Evolutionary conservation across 2,888 invertebrate genomes (phyloP), one percentile per base, ranked within the genome.

Genomic region (Punctoribates punctum): DNA sequence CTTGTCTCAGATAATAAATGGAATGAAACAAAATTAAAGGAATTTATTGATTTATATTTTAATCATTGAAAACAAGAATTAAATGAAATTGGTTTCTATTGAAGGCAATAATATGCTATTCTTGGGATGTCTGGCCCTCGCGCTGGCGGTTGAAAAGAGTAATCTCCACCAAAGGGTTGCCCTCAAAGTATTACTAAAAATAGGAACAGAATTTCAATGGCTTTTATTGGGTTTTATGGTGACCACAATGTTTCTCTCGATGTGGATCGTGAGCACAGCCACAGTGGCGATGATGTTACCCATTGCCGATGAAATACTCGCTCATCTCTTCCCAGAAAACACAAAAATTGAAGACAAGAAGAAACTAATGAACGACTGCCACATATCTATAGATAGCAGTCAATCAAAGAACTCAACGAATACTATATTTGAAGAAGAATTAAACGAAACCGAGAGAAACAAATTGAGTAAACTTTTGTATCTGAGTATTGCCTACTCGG

Each of bases 271-370:
- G 13, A 72, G 48, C 34, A 75, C 77, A 73, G 78, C 78, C 25
- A 76, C 78, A 15, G 75, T 78, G 4, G 78, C 78, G 4, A 78
- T 78, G 78, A 78, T 78, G 75, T 73, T 78, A 38, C 78, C 78
- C 8, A 78, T 78, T 51, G 76, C 76, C 13, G 76, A 77, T 73
- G 78, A 79, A 20, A 78, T 78, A 15, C 38, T 78, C 15, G 34
- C 73, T 6, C 73, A 78, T 74, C 29, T 78, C 46, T 73, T 72
- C 15, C 57, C 77, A 1, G 23, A 46, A 17, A 29, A 34, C 29
- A 11, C 54, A 20, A 51, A 48, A 25, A 17, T 15, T 2, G 70
- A 72, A 9, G 75, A 75, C 17, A 20, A 75, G 9, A 51, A 73
- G 34, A 51, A 54, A 17, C n/a, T n/a, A 9, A 27, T 42, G 34